phyloP scores from a whole-genome alignment of 2,888 invertebrate species.

The Noctua janthe region DNA sequence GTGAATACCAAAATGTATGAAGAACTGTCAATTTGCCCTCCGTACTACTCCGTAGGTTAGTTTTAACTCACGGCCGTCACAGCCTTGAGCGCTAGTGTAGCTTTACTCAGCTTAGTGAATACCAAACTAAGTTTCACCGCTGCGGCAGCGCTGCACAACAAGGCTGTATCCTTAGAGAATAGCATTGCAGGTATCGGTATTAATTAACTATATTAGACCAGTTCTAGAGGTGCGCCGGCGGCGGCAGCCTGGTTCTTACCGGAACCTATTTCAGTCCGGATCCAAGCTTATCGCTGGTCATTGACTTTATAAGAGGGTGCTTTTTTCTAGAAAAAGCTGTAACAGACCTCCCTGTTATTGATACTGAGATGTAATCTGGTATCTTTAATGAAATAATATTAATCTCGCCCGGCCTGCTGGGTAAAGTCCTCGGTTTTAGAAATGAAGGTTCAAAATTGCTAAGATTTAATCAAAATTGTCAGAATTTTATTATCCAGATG shows the following conservation, averaged over 20 bases:
- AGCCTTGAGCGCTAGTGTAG: no score
- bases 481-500: no score
- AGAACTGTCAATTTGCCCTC: no score
- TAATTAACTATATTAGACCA: constrained; percentile 31
- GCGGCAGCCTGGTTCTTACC: constrained; percentile 32
- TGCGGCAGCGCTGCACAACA: no score
- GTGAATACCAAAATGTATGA: no score
- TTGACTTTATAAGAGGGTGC: constrained; percentile 19
- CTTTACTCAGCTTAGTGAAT: no score
- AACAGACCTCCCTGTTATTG: background rate
- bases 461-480: background rate
- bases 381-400: background rate
- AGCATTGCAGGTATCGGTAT: constrained; percentile 21
- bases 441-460: background rate
- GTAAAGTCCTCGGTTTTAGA: background rate
- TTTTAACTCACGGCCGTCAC: no score
- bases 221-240: constrained; percentile 53
- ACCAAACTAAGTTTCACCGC: no score
- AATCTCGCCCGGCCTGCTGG: background rate
- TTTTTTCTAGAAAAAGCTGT: constrained; percentile 20
- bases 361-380: background rate
- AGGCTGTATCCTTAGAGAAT: no score
- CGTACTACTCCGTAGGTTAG: no score
- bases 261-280: constrained; percentile 50
- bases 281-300: constrained; percentile 23